Evolutionary conservation across 2,888 invertebrate genomes (phyloP).

Genomic region (Tipula helvola): DNA sequence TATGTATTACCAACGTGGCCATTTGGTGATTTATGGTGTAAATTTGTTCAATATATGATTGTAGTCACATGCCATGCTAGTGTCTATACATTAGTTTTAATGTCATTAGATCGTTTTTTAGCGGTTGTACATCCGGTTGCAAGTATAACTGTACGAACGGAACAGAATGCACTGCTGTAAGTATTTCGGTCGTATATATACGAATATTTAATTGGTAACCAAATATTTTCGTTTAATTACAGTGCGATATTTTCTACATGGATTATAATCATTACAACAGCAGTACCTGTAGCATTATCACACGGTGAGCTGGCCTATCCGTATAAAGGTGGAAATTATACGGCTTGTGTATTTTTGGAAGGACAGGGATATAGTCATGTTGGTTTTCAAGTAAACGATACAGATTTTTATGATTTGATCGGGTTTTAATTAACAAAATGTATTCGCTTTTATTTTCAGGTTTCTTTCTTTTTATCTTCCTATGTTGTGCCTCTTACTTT

Average conservation of each 20-base stretch:
- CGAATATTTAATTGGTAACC: neutral
- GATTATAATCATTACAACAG: constrained; percentile 65
- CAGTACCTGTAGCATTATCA: constrained; percentile 64
- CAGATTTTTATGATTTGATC: neutral
- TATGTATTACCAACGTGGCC: constrained; percentile 83
- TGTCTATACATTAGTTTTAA: constrained; percentile 84
- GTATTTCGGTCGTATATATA: constrained; percentile 18
- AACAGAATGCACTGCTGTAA: constrained; percentile 58
- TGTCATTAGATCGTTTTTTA: constrained; percentile 84
- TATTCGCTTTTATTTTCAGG: constrained; percentile 35
- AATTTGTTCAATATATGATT: constrained; percentile 73
- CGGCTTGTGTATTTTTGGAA: constrained; percentile 55
- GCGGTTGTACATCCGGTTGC: constrained; percentile 89
- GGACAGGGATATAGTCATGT: constrained; percentile 43
- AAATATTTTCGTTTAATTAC: constrained; percentile 8
- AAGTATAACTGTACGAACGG: constrained; percentile 74
- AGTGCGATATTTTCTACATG: constrained; percentile 67
- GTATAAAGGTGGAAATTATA: constrained; percentile 48
- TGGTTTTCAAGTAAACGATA: constrained; percentile 31
- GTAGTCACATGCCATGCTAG: constrained; percentile 88
- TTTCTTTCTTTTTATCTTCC: constrained; percentile 76
- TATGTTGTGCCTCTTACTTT: constrained; percentile 78
- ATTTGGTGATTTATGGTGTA: constrained; percentile 82
- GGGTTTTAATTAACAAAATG: neutral
- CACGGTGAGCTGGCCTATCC: constrained; percentile 62